Base-by-base conservation (phyloP, 1,140 invertebrate species). In the Eurosta solidaginis region DNA sequence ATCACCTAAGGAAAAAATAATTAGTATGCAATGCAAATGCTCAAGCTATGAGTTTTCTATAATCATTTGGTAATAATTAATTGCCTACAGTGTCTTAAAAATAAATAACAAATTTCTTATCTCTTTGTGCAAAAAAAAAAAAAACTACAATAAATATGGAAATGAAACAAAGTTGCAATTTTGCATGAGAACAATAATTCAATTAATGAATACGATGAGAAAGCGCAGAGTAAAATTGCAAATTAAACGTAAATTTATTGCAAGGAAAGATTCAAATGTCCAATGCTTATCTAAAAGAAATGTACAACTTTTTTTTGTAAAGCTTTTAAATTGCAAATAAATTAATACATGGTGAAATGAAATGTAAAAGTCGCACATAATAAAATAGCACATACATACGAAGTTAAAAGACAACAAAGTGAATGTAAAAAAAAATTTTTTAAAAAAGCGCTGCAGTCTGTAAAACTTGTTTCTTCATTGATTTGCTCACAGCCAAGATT, bases 1-100 rank as follows among this genome's bases (percentile, higher is more conserved):
- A n/a, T n/a, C 6, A 33, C 12, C n/a, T 22, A 5, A 10, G 33
- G 33, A 14, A 33, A n/a, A n/a, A 33, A 7, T 68, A 14, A 68
- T 68, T 68, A 22, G 36, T 42, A 68, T 68, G 59, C 59, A 68
- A 42, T 20, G 7, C 25, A 68, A 68, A 40, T 40, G 33, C 36
- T 17, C 33, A 22, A 6, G 6, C 33, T 36, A 7, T 20, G 17
- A 33, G 20, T 68, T 68, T 68, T 40, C 33, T 22, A 68, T 7
- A 68, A 40, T 20, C 59, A 68, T n/a, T 12, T n/a, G n/a, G n/a
- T 68, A 59, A 68, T 9, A 68, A 68, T 68, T 40, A 68, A 68
- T 42, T 36, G 12, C n/a, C 36, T 33, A 52, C 45, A 47, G 12
- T 47, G 7, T 1, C 45, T 25, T 25, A 27, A 10, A 9, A 54